Percentiles rank a stretch among this genome's conserved stretches.
These are phyloP conservation scores for Cylloceria caligata DNA, from an alignment of 2,888 invertebrate species.

Conservation along the genomic window DNA sequence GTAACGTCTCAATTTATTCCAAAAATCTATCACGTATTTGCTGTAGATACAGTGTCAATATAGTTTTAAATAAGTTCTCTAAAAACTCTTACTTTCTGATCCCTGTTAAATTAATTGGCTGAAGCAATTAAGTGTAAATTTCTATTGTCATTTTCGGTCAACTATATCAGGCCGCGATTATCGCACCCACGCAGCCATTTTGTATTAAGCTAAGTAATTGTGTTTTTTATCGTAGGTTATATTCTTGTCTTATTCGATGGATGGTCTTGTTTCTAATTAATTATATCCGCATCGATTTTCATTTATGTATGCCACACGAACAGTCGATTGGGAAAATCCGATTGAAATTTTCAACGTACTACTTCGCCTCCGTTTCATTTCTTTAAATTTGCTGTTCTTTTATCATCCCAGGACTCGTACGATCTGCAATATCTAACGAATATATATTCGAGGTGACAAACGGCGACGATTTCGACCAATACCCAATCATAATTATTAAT, in stretches of 20 bases:
- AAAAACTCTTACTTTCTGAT: too few relatives aligned
- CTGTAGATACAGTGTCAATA: too few relatives aligned
- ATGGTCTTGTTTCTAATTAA: constrained; percentile 2
- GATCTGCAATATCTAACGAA: constrained; percentile 3
- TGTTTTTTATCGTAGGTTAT: constrained; percentile 8
- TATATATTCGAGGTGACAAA: constrained; percentile 3
- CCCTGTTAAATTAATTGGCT: too few relatives aligned
- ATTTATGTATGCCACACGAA: constrained; percentile 12
- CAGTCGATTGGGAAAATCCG: constrained; percentile 12
- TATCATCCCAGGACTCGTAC: background rate
- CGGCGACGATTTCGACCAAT: background rate
- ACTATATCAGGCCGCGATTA: too few relatives aligned
- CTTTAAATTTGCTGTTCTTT: constrained; percentile 6
- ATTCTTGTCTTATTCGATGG: constrained; percentile 22
- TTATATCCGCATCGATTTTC: constrained; percentile 11
- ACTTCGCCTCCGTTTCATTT: constrained; percentile 13
- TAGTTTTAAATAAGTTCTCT: too few relatives aligned
- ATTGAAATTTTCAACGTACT: constrained; percentile 28
- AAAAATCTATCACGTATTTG: too few relatives aligned
- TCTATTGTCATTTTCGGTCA: too few relatives aligned
- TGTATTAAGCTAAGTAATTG: background rate
- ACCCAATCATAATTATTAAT: background rate
- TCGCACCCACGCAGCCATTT: background rate
- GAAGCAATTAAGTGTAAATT: too few relatives aligned
- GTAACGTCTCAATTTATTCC: too few relatives aligned